A percentile compares a stretch with the other conserved stretches of the same genome.
phyloP scores from a whole-genome alignment of 92 coral and sea anemone species.

The Blastomussa wellsi region DNA sequence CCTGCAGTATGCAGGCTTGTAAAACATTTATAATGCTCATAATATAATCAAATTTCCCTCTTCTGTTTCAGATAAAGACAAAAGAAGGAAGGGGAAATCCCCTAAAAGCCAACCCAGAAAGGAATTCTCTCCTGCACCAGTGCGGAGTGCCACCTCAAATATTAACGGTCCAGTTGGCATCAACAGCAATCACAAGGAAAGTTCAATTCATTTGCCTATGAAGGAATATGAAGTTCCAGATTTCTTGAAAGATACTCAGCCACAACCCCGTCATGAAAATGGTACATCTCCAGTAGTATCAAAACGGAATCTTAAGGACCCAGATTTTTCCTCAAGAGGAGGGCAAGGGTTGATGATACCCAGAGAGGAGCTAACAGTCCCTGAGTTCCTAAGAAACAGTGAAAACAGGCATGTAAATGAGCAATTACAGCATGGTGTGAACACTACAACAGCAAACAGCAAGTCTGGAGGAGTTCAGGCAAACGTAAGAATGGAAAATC shows the following conservation, averaged over 20 bases:
- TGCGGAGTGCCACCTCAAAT: slow-evolving; percentile 4
- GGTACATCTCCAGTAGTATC: slow-evolving; percentile 65
- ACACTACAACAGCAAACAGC: not conserved
- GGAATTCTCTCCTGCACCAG: slow-evolving; percentile 38
- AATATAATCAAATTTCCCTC: not conserved
- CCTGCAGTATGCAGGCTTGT: not conserved
- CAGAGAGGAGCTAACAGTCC: slow-evolving; percentile 68
- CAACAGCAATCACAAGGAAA: slow-evolving; percentile 37
- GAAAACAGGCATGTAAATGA: slow-evolving; percentile 15
- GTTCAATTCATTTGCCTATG: slow-evolving; percentile 56
- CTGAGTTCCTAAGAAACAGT: slow-evolving; percentile 63
- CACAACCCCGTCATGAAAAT: slow-evolving; percentile 30
- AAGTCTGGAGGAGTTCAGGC: slow-evolving; percentile 7
- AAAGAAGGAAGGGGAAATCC: slow-evolving; percentile 48
- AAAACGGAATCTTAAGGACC: slow-evolving; percentile 65
- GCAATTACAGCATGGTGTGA: not conserved
- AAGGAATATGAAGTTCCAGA: slow-evolving; percentile 82
- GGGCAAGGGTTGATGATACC: slow-evolving; percentile 73
- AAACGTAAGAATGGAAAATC: slow-evolving; percentile 4
- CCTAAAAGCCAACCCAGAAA: slow-evolving; percentile 35
- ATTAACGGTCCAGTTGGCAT: slow-evolving; percentile 41
- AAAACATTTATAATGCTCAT: not conserved
- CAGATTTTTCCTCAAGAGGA: slow-evolving; percentile 54
- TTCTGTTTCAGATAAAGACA: slow-evolving; percentile 26
- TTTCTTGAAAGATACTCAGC: slow-evolving; percentile 68